Conservation (phyloP, 2,888 invertebrate genomes). For the Synergus gifuensis region DNA sequence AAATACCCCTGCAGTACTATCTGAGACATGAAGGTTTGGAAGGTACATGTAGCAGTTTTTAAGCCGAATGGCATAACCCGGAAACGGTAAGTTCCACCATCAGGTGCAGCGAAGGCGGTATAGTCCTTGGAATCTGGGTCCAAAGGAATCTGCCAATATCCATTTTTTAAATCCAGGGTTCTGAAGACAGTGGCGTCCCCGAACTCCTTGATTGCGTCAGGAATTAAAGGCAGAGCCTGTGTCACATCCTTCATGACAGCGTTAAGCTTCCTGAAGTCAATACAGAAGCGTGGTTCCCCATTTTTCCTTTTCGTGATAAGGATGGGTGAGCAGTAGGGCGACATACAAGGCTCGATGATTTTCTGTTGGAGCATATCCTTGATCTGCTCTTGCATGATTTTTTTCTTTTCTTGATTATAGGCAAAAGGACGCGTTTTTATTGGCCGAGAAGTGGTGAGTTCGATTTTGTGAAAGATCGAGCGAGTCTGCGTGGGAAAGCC, state of each 20-base stretch:
- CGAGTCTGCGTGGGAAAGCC: neutral
- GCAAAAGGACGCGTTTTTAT: slow-evolving; percentile 9
- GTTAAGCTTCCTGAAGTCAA: slow-evolving; percentile 51
- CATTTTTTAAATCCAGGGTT: slow-evolving; percentile 64
- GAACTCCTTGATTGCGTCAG: slow-evolving; percentile 26
- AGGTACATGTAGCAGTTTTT: no score
- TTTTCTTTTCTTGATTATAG: slow-evolving; percentile 41
- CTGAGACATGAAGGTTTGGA: no score
- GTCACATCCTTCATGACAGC: neutral
- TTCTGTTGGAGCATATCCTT: slow-evolving; percentile 53
- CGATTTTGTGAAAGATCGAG: slow-evolving; percentile 29
- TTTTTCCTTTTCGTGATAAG: slow-evolving; percentile 45
- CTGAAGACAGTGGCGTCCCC: slow-evolving; percentile 58
- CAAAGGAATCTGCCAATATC: no score
- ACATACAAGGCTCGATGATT: slow-evolving; percentile 51
- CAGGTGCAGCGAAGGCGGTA: no score
- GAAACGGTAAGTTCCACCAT: no score
- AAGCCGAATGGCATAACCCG: no score
- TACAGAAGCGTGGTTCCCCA: slow-evolving; percentile 48
- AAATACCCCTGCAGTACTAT: no score
- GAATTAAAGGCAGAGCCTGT: slow-evolving; percentile 30
- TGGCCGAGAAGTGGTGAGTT: slow-evolving; percentile 24
- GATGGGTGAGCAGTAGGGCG: slow-evolving; percentile 54
- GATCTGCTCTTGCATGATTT: slow-evolving; percentile 46
- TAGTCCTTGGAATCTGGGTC: no score